Evolutionary conservation across 1,140 invertebrate genomes (phyloP), one percentile per base, ranked within the genome.

Genomic region (Phenacoccus solenopsis): DNA sequence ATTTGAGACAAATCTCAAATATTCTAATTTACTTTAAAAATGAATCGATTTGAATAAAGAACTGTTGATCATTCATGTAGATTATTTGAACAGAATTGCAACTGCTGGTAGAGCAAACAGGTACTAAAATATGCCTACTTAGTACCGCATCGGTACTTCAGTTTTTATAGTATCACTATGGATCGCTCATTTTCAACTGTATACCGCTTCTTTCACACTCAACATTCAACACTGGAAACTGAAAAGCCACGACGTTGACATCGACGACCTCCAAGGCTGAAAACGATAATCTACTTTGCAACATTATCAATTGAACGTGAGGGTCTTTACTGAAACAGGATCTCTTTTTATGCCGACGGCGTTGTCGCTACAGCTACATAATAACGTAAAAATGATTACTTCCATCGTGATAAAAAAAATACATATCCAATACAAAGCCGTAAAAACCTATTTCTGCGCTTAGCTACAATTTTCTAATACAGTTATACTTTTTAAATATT

Each of bases 401-500:
- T 64, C 4, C 59, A 64, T 10, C 9, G 25, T 10, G 59, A 64
- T 25, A 24, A 64, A 64, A 59, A 64, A 64, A 64, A 64, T 24
- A 38, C 9, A 38, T 9, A 25, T 25, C 21, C 20, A 9, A 64
- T 10, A 27, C 21, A 64, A 25, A 64, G 59, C 22, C 22, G 25
- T 25, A 20, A 27, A 64, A 64, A 64, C 21, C 59, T 64, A 25
- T 27, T 25, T 64, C 16, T 64, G 9, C 25, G 25, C 21, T 9
- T 1, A 20, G 25, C 25, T 10, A 64, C 59, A 64, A 64, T 64
- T 64, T 64, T 22, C 59, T 64, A 64, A 64, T 64, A 24, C 59
- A 64, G 59, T 64, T 64, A 64, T 27, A 27, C 38, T 64, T 64
- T 59, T 64, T 64, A 64, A 64, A 64, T 64, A 64, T 64, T 64